Conservation (phyloP, 2,113 vertebrate genomes). For the Anas platyrhynchos region DNA sequence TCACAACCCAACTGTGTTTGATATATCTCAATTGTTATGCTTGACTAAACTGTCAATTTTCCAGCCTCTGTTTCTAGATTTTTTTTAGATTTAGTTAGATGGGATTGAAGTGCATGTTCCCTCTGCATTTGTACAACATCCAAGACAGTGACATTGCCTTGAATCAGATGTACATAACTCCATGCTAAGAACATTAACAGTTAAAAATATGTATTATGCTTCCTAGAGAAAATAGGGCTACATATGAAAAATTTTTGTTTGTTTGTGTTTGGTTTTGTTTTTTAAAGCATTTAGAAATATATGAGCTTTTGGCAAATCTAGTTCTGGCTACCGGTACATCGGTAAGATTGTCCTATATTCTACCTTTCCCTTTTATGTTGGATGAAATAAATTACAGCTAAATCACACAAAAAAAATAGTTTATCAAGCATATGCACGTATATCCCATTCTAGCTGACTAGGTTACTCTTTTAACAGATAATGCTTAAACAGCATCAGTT, state of each 20-base stretch:
- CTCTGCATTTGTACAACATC: background rate
- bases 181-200: background rate
- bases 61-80: background rate
- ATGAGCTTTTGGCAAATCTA: background rate
- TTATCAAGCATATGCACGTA: background rate
- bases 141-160: background rate
- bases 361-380: background rate
- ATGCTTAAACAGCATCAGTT: constrained; percentile 8
- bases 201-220: background rate
- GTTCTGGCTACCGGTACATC: background rate
- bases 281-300: background rate
- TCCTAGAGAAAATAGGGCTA: background rate
- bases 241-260: background rate
- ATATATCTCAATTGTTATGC: background rate
- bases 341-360: background rate
- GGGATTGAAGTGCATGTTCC: background rate
- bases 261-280: background rate
- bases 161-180: background rate
- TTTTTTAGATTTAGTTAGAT: background rate
- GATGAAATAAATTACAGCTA: background rate
- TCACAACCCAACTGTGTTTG: background rate
- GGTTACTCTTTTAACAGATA: constrained; percentile 26
- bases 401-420: background rate
- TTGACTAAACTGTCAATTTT: background rate
- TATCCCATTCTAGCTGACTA: background rate